Conservation (phyloP, 2,888 invertebrate genomes). For the Dastarcus helophoroides region DNA sequence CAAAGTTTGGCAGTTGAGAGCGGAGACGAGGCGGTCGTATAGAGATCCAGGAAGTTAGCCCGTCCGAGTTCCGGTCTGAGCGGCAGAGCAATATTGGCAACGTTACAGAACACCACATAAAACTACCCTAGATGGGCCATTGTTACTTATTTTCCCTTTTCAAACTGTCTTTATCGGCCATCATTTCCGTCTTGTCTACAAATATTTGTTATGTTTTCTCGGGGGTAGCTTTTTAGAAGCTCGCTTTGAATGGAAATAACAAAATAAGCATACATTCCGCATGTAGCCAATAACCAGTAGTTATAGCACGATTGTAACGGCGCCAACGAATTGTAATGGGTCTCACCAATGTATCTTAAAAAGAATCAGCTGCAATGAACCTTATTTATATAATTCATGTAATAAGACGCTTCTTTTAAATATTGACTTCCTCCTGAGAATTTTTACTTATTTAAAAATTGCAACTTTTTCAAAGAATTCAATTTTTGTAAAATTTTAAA, state of each 20-base stretch:
- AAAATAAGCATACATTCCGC: too few relatives aligned
- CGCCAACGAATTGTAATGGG: too few relatives aligned
- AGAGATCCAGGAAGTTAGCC: constrained; percentile 15
- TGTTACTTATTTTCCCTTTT: constrained; percentile 10
- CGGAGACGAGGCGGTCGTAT: constrained; percentile 14
- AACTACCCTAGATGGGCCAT: constrained; percentile 19
- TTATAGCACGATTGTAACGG: too few relatives aligned
- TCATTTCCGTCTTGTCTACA: constrained; percentile 7
- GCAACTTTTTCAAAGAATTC: too few relatives aligned
- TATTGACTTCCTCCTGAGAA: too few relatives aligned
- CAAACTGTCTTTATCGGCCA: constrained; percentile 7
- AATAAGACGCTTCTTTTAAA: too few relatives aligned
- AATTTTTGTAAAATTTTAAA: too few relatives aligned
- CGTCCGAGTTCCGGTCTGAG: constrained; percentile 10
- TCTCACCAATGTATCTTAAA: too few relatives aligned
- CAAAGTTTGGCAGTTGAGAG: constrained; percentile 16
- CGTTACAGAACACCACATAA: constrained; percentile 19
- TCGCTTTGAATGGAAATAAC: constrained; percentile 9
- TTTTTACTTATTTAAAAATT: too few relatives aligned
- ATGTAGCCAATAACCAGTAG: too few relatives aligned
- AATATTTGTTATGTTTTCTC: neutral
- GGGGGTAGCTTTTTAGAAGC: neutral
- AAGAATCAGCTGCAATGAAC: too few relatives aligned
- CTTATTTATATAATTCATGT: too few relatives aligned
- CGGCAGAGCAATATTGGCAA: constrained; percentile 14